Evolutionary conservation across 2,113 vertebrate genomes (phyloP).

Genomic region (Pseudopipra pipra): DNA sequence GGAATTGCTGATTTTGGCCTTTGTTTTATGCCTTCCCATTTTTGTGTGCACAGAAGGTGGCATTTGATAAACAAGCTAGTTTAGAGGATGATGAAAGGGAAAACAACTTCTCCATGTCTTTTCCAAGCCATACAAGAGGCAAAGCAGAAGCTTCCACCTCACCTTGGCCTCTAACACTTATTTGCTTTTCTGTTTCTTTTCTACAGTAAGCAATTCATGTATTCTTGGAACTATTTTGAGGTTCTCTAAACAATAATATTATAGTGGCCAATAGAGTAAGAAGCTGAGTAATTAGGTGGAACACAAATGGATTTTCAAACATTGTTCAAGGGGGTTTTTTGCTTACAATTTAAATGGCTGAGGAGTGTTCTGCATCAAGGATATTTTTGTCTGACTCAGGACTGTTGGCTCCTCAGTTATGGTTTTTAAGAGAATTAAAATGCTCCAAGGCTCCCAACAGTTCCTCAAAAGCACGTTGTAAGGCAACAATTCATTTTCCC

Average conservation of each 20-base stretch:
- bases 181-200: background rate
- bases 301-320: conserved; percentile 33
- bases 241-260: background rate
- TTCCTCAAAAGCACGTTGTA: background rate
- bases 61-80: background rate
- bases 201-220: background rate
- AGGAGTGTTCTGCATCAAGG: background rate
- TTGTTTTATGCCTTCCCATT: background rate
- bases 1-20: background rate
- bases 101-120: background rate
- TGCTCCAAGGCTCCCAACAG: background rate
- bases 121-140: background rate
- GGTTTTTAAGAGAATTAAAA: conserved; percentile 15
- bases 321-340: background rate
- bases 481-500: background rate
- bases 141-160: background rate
- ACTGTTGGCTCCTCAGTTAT: background rate
- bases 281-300: conserved; percentile 21
- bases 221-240: background rate
- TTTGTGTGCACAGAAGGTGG: background rate
- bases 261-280: background rate
- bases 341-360: conserved; percentile 1
- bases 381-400: background rate
- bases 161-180: background rate
- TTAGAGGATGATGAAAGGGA: background rate